Percentiles rank a stretch among this genome's conserved stretches.
These are phyloP conservation scores for Parnassius apollo DNA, from an alignment of 2,888 invertebrate species.

Conservation along the genomic window DNA sequence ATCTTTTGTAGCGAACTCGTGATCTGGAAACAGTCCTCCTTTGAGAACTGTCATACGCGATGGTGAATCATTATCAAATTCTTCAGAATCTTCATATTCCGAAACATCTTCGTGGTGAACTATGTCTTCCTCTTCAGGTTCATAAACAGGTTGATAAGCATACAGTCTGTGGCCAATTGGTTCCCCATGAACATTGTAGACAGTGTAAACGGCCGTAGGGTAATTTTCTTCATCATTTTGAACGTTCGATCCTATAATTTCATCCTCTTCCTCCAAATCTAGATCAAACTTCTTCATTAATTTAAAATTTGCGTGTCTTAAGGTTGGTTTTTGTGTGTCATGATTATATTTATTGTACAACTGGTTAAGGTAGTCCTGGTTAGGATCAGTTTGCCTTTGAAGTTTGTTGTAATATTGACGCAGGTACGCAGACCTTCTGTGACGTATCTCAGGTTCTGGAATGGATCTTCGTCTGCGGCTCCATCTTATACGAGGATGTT, in stretches of 20 bases:
- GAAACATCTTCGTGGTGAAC: conserved; percentile 53
- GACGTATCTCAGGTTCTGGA: conserved; percentile 62
- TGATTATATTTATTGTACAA: conserved; percentile 75
- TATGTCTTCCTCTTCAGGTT: conserved; percentile 67
- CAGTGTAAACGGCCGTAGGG: conserved; percentile 71
- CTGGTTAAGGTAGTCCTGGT: conserved; percentile 56
- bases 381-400: conserved; percentile 48
- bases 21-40: conserved; percentile 66
- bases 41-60: conserved; percentile 65
- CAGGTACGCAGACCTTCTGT: conserved; percentile 63
- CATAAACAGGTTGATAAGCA: conserved; percentile 74
- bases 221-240: conserved; percentile 51
- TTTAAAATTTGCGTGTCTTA: conserved; percentile 72
- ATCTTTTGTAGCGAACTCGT: conserved; percentile 37
- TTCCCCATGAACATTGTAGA: conserved; percentile 73
- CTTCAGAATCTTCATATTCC: conserved; percentile 57
- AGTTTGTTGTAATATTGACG: conserved; percentile 69
- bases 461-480: conserved; percentile 84
- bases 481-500: conserved; percentile 93
- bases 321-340: conserved; percentile 61
- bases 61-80: conserved; percentile 48
- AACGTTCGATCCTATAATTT: conserved; percentile 45
- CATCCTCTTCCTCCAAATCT: conserved; percentile 53
- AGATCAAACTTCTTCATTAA: conserved; percentile 71
- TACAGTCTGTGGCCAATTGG: conserved; percentile 72